phyloP scores from a whole-genome alignment of 2,113 vertebrate species.

The Ranitomeya variabilis region DNA sequence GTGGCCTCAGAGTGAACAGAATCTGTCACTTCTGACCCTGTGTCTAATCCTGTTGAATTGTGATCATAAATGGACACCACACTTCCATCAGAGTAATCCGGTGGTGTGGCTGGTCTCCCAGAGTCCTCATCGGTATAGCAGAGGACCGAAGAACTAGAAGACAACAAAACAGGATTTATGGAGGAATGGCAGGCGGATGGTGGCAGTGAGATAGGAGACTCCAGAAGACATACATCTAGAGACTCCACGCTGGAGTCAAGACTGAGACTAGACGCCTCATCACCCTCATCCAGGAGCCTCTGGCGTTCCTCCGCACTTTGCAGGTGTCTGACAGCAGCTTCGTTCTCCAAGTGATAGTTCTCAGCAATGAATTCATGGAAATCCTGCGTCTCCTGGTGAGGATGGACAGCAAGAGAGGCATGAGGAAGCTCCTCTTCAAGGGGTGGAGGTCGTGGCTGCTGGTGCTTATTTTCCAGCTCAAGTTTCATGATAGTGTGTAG shows the following conservation, averaged over 20 bases:
- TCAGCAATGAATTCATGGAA: conserved; percentile 80
- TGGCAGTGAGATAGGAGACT: conserved; percentile 70
- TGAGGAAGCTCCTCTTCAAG: conserved; percentile 65
- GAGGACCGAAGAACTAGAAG: conserved; percentile 81
- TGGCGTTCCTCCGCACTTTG: conserved; percentile 93
- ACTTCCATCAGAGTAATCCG: conserved; percentile 60
- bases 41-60: conserved; percentile 35
- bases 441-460: conserved; percentile 64
- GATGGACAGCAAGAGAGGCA: conserved; percentile 64
- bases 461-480: conserved; percentile 85
- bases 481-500: conserved; percentile 98
- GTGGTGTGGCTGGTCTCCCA: conserved; percentile 64
- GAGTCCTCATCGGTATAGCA: conserved; percentile 80
- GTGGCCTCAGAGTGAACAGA: conserved; percentile 37
- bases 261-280: conserved; percentile 71
- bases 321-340: conserved; percentile 91
- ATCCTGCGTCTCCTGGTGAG: conserved; percentile 73
- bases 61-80: conserved; percentile 52
- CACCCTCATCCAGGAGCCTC: conserved; percentile 83
- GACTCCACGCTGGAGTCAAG: conserved; percentile 72
- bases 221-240: conserved; percentile 81
- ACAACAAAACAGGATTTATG: conserved; percentile 78
- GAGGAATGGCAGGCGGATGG: conserved; percentile 69
- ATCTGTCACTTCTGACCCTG: conserved; percentile 37
- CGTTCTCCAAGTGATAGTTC: conserved; percentile 81